These are phyloP conservation scores for Catharus ustulatus DNA, from an alignment of 2,797 vertebrate genomes.

Conservation along the genomic window DNA sequence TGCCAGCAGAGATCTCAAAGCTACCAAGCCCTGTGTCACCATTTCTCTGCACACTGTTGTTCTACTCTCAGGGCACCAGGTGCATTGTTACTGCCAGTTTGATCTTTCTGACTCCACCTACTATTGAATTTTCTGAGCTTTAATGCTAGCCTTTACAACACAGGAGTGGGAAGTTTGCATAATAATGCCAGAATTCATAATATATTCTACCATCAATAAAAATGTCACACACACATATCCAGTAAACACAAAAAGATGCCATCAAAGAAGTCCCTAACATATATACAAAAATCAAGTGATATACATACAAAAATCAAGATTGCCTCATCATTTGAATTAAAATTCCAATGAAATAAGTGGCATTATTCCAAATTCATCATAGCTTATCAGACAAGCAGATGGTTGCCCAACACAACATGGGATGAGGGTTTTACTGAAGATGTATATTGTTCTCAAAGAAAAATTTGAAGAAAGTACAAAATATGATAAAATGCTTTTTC, in stretches of 20 bases:
- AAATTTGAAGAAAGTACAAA: neutral
- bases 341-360: neutral
- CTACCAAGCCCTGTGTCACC: neutral
- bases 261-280: neutral
- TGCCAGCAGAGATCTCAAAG: neutral
- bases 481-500: neutral
- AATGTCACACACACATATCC: fast-evolving
- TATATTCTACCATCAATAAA: neutral
- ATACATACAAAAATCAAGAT: neutral
- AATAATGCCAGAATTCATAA: neutral
- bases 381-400: neutral
- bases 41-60: neutral
- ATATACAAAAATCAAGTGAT: neutral
- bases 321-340: neutral
- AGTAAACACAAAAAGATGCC: neutral
- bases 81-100: neutral
- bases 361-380: neutral
- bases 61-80: neutral
- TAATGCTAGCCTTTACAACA: neutral
- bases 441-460: neutral
- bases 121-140: neutral
- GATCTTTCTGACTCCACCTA: neutral
- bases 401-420: neutral
- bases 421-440: neutral
- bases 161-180: neutral